Evolutionary conservation across 1,140 invertebrate species (phyloP).

Genomic region (Procambarus virginalis): DNA sequence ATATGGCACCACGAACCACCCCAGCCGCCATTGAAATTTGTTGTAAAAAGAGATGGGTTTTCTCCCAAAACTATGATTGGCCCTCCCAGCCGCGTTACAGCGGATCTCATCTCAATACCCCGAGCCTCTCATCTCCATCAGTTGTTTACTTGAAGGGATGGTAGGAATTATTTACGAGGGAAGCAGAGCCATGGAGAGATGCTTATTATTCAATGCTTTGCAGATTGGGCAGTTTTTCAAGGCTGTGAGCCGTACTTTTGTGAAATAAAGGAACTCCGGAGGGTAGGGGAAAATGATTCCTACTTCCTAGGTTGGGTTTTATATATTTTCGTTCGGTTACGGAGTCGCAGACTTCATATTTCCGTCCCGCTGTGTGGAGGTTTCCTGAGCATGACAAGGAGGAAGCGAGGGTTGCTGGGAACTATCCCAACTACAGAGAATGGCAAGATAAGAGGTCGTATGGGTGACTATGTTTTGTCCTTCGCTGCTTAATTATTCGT

Average conservation of each 20-base stretch:
- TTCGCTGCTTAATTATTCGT: conserved; percentile 1
- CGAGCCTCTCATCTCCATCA: not conserved
- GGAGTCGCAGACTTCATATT: not conserved
- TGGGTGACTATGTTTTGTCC: not conserved
- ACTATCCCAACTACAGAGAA: not conserved
- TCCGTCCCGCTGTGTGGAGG: not conserved
- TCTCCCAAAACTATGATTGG: conserved; percentile 62
- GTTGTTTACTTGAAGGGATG: not conserved
- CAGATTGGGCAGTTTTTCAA: conserved; percentile 48
- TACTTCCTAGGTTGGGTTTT: not conserved
- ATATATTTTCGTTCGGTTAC: not conserved
- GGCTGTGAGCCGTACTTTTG: conserved; percentile 24
- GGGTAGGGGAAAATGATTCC: not conserved
- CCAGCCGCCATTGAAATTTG: conserved; percentile 63
- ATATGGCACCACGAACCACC: conserved; percentile 42
- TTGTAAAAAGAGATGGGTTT: conserved; percentile 64
- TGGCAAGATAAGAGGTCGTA: not conserved
- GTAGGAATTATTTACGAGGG: conserved; percentile 3
- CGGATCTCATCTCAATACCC: not conserved
- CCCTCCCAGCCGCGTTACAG: conserved; percentile 31
- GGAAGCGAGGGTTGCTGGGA: not conserved
- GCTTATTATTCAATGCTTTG: conserved; percentile 42
- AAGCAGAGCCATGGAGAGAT: conserved; percentile 4
- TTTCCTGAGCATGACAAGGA: not conserved
- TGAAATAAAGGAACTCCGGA: conserved; percentile 50